Evolutionary conservation across 2,888 invertebrate genomes (phyloP).

Genomic region (Mythimna ferrago): DNA sequence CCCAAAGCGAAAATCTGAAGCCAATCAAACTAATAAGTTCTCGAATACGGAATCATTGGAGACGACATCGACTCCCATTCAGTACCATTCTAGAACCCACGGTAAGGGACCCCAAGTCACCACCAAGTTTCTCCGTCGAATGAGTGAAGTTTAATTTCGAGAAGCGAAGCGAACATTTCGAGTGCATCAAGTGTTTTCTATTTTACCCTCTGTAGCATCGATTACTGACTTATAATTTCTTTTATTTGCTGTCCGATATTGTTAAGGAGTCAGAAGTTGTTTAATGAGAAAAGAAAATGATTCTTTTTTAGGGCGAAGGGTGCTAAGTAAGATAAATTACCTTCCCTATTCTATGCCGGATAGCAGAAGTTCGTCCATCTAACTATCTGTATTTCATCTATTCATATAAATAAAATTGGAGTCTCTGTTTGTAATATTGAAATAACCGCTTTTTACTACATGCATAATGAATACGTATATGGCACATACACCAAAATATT

Average conservation of each 20-base stretch:
- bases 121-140: slow-evolving; percentile 59
- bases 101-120: slow-evolving; percentile 49
- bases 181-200: slow-evolving; percentile 62
- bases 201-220: slow-evolving; percentile 32
- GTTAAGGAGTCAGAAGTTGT: background rate
- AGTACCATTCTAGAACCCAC: background rate
- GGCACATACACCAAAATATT: too few species aligned
- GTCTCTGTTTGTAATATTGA: too few species aligned
- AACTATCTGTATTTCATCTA: too few species aligned
- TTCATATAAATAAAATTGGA: too few species aligned
- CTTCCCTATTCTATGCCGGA: too few species aligned
- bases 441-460: too few species aligned
- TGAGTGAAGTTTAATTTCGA: slow-evolving; percentile 73
- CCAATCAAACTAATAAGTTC: background rate
- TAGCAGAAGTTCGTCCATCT: too few species aligned
- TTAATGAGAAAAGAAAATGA: background rate
- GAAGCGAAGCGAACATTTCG: slow-evolving; percentile 59
- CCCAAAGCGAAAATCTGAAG: background rate
- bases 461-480: too few species aligned
- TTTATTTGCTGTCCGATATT: background rate
- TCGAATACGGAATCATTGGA: background rate
- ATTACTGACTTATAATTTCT: slow-evolving; percentile 16
- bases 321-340: too few species aligned
- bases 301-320: too few species aligned
- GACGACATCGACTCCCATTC: background rate